Conservation (phyloP, 1,140 invertebrate genomes). For the Zaprionus capensis region DNA sequence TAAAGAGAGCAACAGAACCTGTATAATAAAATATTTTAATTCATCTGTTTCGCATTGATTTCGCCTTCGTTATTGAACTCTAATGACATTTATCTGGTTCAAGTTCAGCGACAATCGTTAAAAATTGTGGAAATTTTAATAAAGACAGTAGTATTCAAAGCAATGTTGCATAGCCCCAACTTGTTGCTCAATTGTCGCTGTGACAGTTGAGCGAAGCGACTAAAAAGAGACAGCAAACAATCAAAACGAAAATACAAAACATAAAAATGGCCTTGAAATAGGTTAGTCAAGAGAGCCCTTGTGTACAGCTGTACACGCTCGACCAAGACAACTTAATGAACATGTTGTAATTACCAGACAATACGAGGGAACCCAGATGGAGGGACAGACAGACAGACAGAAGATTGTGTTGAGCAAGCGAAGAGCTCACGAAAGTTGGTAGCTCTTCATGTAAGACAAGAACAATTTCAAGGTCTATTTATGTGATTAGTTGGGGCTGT, state of each 20-base stretch:
- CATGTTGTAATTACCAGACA: slow-evolving; percentile 36
- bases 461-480: slow-evolving; percentile 1
- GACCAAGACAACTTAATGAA: slow-evolving; percentile 45
- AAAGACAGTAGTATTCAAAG: slow-evolving; percentile 26
- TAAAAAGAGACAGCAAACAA: neutral
- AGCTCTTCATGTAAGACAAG: slow-evolving; percentile 10
- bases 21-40: slow-evolving; percentile 18
- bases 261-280: slow-evolving; percentile 30
- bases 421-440: neutral
- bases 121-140: slow-evolving; percentile 17
- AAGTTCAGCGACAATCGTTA: slow-evolving; percentile 37
- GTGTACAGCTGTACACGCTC: slow-evolving; percentile 8
- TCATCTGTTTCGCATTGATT: slow-evolving; percentile 18
- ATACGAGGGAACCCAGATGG: slow-evolving; percentile 3
- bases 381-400: neutral
- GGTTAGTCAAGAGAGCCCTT: slow-evolving; percentile 29
- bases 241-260: slow-evolving; percentile 18
- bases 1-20: slow-evolving; percentile 1
- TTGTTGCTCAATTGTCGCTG: slow-evolving; percentile 32
- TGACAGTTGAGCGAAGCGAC: slow-evolving; percentile 11
- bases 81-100: slow-evolving; percentile 45
- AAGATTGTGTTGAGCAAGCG: slow-evolving; percentile 21
- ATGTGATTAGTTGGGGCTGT: neutral
- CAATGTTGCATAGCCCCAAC: slow-evolving; percentile 20
- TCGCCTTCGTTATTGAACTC: slow-evolving; percentile 52